A percentile compares a stretch with the other conserved stretches of the same genome.
Evolutionary conservation across 2,113 vertebrate genomes (phyloP).

Genomic region (Anolis carolinensis): DNA sequence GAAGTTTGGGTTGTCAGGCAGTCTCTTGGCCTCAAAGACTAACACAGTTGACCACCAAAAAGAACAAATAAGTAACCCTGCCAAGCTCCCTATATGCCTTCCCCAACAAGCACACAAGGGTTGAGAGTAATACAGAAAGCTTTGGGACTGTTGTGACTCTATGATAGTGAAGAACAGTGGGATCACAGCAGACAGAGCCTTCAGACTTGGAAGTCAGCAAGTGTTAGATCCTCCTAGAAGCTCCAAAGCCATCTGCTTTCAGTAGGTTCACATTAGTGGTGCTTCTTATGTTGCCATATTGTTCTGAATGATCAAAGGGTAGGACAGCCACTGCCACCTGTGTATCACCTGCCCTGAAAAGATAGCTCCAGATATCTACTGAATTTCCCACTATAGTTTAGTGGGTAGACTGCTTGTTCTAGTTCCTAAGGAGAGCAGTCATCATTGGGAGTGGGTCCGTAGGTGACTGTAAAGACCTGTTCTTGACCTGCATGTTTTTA

Average conservation of each 20-base stretch:
- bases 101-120: neutral
- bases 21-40: neutral
- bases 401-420: neutral
- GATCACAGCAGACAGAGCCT: conserved; percentile 13
- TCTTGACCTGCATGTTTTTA: too few relatives aligned
- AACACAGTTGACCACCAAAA: neutral
- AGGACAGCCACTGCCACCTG: neutral
- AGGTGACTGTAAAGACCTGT: too few relatives aligned
- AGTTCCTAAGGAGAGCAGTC: too few relatives aligned
- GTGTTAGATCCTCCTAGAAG: neutral
- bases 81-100: neutral
- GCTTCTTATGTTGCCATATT: neutral
- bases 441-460: too few relatives aligned
- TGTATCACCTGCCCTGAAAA: neutral
- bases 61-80: neutral
- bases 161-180: neutral
- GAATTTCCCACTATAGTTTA: neutral
- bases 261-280: neutral
- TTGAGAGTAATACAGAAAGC: neutral
- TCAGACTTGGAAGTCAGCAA: neutral
- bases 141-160: neutral
- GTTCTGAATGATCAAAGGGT: neutral
- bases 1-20: conserved; percentile 32
- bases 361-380: neutral
- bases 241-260: neutral